Base-by-base conservation (phyloP, 2,797 vertebrate genomes). In the Echeneis naucrates region DNA sequence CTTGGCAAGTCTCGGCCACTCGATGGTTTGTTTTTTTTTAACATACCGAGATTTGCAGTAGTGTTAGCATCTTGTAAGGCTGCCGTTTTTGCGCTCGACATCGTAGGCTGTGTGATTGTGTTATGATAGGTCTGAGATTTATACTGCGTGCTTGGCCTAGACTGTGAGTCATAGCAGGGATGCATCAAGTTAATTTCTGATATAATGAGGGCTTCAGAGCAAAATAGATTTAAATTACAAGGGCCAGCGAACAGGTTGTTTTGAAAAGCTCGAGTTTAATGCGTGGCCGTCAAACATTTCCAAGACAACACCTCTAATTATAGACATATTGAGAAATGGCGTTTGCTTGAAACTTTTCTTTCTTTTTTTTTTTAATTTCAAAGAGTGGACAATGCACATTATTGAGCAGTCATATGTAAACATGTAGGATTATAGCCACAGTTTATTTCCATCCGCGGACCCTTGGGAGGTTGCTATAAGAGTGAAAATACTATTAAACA, bases 81-180 rank as follows among this genome's bases (percentile, higher is more conserved):
- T 78, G 58, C 62, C 35, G 3, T 16, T 57, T 61, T 17, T 51
- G 9, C 24, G 60, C 1, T 77, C 74, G 65, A 80, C 79, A 69
- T 68, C 69, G 82, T 84, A 77, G 59, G 68, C 40, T 83, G 65
- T 74, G 73, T 77, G 63, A 30, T 75, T 74, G 19, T 89, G 77
- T 86, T 87, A 61, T 88, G 80, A 77, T 85, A 24, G 66, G 60
- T 70, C 62, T 68, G 78, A 77, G 81, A 80, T 88, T 84, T 67
- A 45, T 68, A 21, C 75, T 89, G 87, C 80, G 77, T 88, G 82
- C 54, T 59, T 77, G 88, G 88, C 87, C 84, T 88, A 82, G 59
- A 58, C 61, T 77, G 68, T 88, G 87, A 87, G 47, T 88, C 88
- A 87, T 78, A 77, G 81, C 77, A 69, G 45, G 64, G 62, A 86